Base-by-base conservation (phyloP, 2,113 vertebrate species). In the Crotophaga sulcirostris region DNA sequence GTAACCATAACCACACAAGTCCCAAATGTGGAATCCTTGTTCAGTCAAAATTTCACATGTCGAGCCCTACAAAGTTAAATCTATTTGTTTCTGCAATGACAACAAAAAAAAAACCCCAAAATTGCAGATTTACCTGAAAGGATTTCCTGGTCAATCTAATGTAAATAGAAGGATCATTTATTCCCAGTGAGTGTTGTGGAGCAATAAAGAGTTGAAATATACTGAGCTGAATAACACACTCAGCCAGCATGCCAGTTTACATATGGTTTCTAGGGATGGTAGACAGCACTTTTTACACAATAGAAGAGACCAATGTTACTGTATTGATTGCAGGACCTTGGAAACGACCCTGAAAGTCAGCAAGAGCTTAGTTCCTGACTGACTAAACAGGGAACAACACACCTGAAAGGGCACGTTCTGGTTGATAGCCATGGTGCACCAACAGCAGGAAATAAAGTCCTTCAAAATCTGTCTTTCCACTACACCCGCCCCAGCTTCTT, bases 401-500 rank as follows among this genome's bases (percentile, higher is more conserved):
- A 33, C 29, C 59, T 87, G 68, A 87, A 94, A 74, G 33, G 11
- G 5, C 24, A 26, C 4, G 6, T 62, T 74, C 64, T 78, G 28
- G 11, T 40, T 45, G 23, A 75, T 26, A 77, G 26, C 17, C 45
- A 7, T 45, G 49, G 28, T 66, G 33, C 45, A 93, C 64, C 59
- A 69, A 33, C 28, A 64, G n/a, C 23, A 82, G 49, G 74, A 87
- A 66, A 54, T 40, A 40, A 67, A 85, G 34, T 28, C 18, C 28
- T 86, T 4, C 4, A 45, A 83, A 77, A 62, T 69, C 21, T 1
- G 0, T 29, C 51, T 67, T 81, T 21, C n/a, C 25, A 11, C 42
- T 31, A n/a, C 0, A 0, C 10, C 10, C 29, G 42, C 14, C 13
- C 11, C 34, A 36, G 34, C 7, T 47, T 91, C 29, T 74, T 44